These are phyloP conservation scores for Pherbina coryleti DNA, from an alignment of 2,888 invertebrate genomes.

Conservation along the genomic window DNA sequence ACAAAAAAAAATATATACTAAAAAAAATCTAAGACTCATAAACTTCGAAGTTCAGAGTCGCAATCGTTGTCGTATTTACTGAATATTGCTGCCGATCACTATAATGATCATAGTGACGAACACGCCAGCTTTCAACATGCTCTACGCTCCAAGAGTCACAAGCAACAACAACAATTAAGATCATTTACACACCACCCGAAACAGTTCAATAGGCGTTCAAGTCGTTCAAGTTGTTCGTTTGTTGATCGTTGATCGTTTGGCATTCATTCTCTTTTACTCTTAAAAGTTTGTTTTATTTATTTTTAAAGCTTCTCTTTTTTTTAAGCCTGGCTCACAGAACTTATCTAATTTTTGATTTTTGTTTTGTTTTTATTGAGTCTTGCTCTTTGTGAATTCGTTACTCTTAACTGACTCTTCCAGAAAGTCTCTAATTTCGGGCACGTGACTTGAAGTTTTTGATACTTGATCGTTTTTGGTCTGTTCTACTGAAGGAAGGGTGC, in stretches of 20 bases:
- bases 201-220: not conserved
- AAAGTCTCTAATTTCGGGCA: no score
- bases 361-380: not conserved
- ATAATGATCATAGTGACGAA: not conserved
- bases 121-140: not conserved
- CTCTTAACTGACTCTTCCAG: no score
- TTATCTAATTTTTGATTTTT: not conserved
- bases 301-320: not conserved
- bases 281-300: not conserved
- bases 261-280: not conserved
- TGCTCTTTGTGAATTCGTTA: no score
- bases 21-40: conserved; percentile 41
- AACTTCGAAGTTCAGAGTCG: conserved; percentile 6
- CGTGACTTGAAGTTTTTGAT: no score
- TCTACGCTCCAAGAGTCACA: not conserved
- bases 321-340: not conserved
- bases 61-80: not conserved
- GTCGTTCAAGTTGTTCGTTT: not conserved
- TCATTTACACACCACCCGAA: conserved; percentile 1
- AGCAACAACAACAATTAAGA: not conserved
- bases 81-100: no score
- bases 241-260: not conserved
- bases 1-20: conserved; percentile 24
- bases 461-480: no score
- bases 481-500: no score